Evolutionary conservation across 2,797 vertebrate species (phyloP), one percentile per base, ranked within the genome.

Genomic region (Holocentrus rufus): DNA sequence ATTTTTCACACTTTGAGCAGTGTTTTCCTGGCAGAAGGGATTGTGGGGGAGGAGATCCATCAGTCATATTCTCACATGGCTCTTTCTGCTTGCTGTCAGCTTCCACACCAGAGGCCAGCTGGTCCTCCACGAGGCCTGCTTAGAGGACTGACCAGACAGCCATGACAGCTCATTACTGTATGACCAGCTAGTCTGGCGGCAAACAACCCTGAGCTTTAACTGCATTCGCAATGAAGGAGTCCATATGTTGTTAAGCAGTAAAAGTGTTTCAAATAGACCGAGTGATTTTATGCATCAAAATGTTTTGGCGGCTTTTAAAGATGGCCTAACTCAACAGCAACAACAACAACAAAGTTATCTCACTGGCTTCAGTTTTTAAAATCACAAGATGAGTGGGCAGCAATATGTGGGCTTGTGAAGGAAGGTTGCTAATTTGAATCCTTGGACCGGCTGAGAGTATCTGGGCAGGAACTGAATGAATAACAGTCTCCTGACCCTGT

Each of bases 11-110:
- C 75, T 74, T 76, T 47, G 55, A 83, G 74, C 6, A 1, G 52
- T 55, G 67, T 84, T 89, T 89, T 91, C 74, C 72, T 78, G 84
- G 85, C 84, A 81, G 61, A 31, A 46, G 25, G 7, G 50, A 69
- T 47, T 69, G 80, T 8, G 77, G 81, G 77, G 89, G 86, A 64
- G 62, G 78, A 62, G 56, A 74, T 69, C 81, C 78, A 84, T 87
- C 89, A 83, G 54, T 90, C 80, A 79, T 72, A 69, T 87, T 85
- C 77, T 89, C 77, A 78, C 76, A 80, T 61, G 72, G 69, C 54
- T 72, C 68, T 81, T 80, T 83, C 58, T 74, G 82, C 77, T 80
- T 14, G 75, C 76, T 75, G 66, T 80, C 80, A 72, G 67, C 79
- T 62, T 81, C 69, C 71, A 70, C 65, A 68, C 71, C 75, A 56